These are phyloP conservation scores for Panthera leo DNA, from an alignment of 2,113 vertebrate species.

Conservation along the genomic window DNA sequence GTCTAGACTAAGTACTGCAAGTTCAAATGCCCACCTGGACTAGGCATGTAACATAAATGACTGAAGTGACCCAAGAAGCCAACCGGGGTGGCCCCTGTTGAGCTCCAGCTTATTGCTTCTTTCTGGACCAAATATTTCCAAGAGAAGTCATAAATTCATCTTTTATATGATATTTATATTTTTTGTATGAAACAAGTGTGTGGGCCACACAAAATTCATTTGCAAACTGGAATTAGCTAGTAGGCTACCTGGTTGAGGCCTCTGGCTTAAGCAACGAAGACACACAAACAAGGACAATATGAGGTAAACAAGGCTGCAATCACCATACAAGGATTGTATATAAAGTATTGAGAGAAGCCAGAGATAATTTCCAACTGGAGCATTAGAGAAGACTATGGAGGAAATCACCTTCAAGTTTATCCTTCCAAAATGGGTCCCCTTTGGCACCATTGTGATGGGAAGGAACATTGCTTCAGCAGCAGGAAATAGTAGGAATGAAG, in stretches of 20 bases:
- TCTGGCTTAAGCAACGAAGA: not conserved
- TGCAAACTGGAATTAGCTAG: not conserved
- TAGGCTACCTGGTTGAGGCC: not conserved
- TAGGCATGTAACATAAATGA: not conserved
- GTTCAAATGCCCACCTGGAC: not conserved
- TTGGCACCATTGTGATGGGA: not conserved
- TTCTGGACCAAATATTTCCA: not conserved
- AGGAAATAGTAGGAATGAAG: not conserved
- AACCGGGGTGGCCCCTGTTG: not conserved
- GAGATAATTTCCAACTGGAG: not conserved
- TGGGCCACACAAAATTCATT: not conserved
- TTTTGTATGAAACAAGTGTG: not conserved
- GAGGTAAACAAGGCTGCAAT: not conserved
- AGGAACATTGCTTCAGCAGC: not conserved
- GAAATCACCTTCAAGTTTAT: not conserved
- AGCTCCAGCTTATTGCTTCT: not conserved
- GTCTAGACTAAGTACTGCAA: not conserved
- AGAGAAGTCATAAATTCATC: not conserved
- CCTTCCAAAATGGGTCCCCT: not conserved
- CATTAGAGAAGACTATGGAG: not conserved
- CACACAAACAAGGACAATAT: not conserved
- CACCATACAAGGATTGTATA: not conserved
- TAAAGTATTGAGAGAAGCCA: not conserved
- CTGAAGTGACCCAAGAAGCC: not conserved
- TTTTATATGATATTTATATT: not conserved